Evolutionary conservation across 2,888 invertebrate genomes (phyloP).

Genomic region (Drosophila pseudotalamancana): DNA sequence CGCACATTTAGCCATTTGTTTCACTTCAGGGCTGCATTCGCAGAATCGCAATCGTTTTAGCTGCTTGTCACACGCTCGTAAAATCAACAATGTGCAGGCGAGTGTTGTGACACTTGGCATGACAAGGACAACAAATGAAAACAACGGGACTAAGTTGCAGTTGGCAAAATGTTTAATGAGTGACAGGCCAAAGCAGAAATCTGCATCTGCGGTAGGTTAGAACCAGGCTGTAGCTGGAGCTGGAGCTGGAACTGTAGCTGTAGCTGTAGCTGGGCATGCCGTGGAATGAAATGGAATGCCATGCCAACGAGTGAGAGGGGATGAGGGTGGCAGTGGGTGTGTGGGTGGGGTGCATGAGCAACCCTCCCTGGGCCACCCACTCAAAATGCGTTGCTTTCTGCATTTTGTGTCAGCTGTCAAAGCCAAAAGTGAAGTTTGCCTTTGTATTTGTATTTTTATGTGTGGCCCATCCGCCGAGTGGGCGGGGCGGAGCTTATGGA

Average conservation of each 20-base stretch:
- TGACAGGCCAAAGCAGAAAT: conserved; percentile 54
- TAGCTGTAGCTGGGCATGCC: too few species aligned
- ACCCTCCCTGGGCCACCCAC: conserved; percentile 45
- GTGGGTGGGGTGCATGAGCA: conserved; percentile 17
- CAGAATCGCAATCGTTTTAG: conserved; percentile 53
- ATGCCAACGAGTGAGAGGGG: neutral
- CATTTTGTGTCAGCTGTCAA: conserved; percentile 76
- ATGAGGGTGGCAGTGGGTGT: neutral
- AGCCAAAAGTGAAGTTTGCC: conserved; percentile 67
- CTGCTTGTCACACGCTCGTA: conserved; percentile 68
- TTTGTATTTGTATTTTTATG: conserved; percentile 67
- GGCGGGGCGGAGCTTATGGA: neutral
- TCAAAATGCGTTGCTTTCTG: conserved; percentile 70
- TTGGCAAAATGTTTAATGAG: conserved; percentile 74
- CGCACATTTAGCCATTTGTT: conserved; percentile 33
- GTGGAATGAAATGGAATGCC: conserved; percentile 15
- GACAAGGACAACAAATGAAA: conserved; percentile 52
- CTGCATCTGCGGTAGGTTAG: conserved; percentile 72
- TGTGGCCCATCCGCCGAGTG: conserved; percentile 21
- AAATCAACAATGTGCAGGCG: conserved; percentile 68
- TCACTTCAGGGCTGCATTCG: conserved; percentile 50
- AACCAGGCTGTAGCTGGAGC: conserved; percentile 25
- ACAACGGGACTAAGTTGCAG: conserved; percentile 61
- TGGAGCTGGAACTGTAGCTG: too few species aligned
- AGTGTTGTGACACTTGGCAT: conserved; percentile 70